phyloP scores from a whole-genome alignment of 2,797 vertebrate species.

The Nannoperca australis region DNA sequence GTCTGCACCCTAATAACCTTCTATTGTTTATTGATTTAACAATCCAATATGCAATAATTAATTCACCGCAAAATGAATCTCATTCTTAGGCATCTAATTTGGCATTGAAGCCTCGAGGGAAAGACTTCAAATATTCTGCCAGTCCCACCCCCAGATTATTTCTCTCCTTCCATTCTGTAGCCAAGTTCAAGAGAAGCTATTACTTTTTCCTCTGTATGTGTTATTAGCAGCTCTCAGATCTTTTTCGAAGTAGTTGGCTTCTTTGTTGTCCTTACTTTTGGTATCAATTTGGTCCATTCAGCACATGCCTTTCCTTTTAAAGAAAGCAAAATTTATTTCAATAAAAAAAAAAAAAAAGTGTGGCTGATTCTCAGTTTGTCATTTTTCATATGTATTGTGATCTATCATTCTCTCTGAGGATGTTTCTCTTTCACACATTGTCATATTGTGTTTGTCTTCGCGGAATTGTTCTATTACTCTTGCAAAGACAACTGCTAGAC shows the following conservation, averaged over 20 bases:
- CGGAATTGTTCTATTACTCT: constrained; percentile 45
- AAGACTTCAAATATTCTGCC: constrained; percentile 5
- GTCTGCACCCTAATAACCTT: constrained; percentile 18
- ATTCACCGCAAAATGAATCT: constrained; percentile 29
- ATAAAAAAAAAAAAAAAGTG: not conserved
- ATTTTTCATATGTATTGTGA: constrained; percentile 39
- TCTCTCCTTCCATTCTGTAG: not conserved
- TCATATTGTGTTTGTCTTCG: constrained; percentile 47
- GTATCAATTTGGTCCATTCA: constrained; percentile 6
- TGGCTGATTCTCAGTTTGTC: constrained; percentile 18
- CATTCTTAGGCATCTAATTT: constrained; percentile 8
- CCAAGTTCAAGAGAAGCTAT: not conserved
- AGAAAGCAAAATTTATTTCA: constrained; percentile 37
- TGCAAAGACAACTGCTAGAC: constrained; percentile 39
- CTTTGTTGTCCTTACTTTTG: constrained; percentile 8
- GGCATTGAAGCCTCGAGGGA: not conserved
- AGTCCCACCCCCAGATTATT: not conserved
- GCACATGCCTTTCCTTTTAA: constrained; percentile 11
- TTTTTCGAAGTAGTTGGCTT: not conserved
- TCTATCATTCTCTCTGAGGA: constrained; percentile 52
- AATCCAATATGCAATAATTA: constrained; percentile 31
- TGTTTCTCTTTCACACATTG: constrained; percentile 45
- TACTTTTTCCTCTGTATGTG: constrained; percentile 1
- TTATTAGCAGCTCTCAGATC: constrained; percentile 11
- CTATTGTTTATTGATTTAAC: constrained; percentile 45